Evolutionary conservation across 1,140 invertebrate species (phyloP).

Genomic region (Drosophila simulans): DNA sequence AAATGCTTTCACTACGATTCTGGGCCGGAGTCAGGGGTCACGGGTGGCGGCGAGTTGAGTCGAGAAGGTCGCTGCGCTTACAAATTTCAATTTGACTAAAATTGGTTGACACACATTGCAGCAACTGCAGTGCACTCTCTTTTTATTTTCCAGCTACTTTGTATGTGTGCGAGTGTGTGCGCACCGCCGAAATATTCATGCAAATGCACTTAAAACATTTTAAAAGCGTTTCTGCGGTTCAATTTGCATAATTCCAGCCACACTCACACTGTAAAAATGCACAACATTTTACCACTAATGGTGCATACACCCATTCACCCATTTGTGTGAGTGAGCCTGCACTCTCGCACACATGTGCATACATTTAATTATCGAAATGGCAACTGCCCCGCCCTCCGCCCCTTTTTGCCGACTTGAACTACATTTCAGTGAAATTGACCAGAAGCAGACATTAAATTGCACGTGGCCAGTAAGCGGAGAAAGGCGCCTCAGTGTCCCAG

Average conservation of each 20-base stretch:
- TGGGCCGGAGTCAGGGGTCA: conserved; percentile 24
- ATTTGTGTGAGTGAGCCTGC: conserved; percentile 5
- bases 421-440: conserved; percentile 68
- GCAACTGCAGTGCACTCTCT: conserved; percentile 46
- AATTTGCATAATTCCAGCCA: conserved; percentile 80
- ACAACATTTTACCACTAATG: conserved; percentile 83
- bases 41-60: background rate
- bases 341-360: conserved; percentile 46
- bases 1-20: conserved; percentile 40
- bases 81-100: conserved; percentile 80
- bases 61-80: conserved; percentile 61
- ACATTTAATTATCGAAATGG: conserved; percentile 82
- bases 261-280: conserved; percentile 77
- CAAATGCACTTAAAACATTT: conserved; percentile 83
- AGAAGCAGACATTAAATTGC: conserved; percentile 58
- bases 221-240: conserved; percentile 82
- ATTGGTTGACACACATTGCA: conserved; percentile 79
- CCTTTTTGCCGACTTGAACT: conserved; percentile 47
- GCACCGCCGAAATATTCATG: conserved; percentile 73
- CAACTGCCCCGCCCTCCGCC: conserved; percentile 33
- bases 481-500: conserved; percentile 26
- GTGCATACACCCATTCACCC: conserved; percentile 41
- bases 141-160: conserved; percentile 10
- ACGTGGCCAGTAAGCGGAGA: conserved; percentile 31
- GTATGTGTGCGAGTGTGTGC: conserved; percentile 25